phyloP scores from a whole-genome alignment of 1,140 invertebrate genomes.

The Halictus rubicundus region DNA sequence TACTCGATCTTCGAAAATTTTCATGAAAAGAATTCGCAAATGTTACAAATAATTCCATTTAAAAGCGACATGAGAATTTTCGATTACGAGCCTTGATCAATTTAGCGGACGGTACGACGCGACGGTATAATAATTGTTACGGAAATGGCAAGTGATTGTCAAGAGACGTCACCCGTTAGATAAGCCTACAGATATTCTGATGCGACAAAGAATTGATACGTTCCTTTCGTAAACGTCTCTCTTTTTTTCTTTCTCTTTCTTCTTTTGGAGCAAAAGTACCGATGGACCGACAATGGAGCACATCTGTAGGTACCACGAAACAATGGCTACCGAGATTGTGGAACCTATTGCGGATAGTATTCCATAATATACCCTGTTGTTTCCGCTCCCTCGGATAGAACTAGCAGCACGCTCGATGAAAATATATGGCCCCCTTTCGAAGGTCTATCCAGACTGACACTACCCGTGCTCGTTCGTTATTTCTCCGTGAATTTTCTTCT shows the following conservation, averaged over 20 bases:
- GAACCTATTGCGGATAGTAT: conserved; percentile 75
- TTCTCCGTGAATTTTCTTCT: conserved; percentile 7
- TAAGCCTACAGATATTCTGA: conserved; percentile 58
- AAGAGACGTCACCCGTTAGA: conserved; percentile 47
- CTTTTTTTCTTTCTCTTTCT: conserved; percentile 57
- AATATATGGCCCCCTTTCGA: conserved; percentile 47
- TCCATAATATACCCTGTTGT: conserved; percentile 77
- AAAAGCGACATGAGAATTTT: no score
- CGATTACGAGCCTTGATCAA: no score
- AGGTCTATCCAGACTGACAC: conserved; percentile 43
- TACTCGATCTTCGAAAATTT: no score
- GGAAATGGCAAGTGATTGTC: neutral
- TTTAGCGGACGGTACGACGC: no score
- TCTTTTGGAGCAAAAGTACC: conserved; percentile 59
- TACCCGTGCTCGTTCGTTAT: conserved; percentile 28
- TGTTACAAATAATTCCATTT: no score
- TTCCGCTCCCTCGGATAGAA: conserved; percentile 63
- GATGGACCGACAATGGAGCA: conserved; percentile 72
- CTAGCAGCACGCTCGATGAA: conserved; percentile 45
- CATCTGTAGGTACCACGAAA: conserved; percentile 75
- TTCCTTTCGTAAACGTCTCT: conserved; percentile 67
- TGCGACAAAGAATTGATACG: conserved; percentile 74
- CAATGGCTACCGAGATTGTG: conserved; percentile 75
- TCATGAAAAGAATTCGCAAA: no score
- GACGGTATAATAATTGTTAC: no score